Conservation (phyloP, 2,113 vertebrate species). For the Hydrochoerus hydrochaeris region DNA sequence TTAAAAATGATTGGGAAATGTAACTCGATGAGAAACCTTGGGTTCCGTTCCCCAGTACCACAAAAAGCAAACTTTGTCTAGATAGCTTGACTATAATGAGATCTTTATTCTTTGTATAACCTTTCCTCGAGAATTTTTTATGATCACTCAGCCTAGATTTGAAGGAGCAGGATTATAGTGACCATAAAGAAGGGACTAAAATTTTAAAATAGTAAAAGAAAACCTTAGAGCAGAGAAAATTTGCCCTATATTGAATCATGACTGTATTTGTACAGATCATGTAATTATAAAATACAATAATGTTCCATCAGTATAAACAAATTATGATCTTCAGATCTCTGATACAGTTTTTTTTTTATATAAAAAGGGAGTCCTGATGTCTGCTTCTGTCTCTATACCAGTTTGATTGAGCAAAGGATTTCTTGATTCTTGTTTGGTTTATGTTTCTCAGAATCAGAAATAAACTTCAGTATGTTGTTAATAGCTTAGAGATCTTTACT, state of each 20-base stretch:
- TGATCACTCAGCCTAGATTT: neutral
- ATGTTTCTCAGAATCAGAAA: neutral
- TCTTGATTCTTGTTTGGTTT: slow-evolving; percentile 3
- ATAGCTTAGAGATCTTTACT: slow-evolving; percentile 3
- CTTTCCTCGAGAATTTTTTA: slow-evolving; percentile 2
- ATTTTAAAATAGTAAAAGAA: slow-evolving; percentile 37
- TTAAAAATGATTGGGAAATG: neutral
- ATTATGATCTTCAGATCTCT: neutral
- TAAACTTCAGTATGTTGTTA: neutral
- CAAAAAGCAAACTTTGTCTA: neutral
- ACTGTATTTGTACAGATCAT: slow-evolving; percentile 1
- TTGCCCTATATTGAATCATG: neutral
- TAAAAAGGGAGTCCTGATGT: neutral
- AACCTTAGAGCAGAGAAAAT: neutral
- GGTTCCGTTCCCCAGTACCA: neutral
- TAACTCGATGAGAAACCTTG: neutral
- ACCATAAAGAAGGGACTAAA: neutral
- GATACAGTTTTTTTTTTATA: slow-evolving; percentile 34
- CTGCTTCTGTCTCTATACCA: neutral
- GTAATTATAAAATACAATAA: neutral
- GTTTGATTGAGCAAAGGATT: neutral
- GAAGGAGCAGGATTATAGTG: neutral
- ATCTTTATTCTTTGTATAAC: neutral
- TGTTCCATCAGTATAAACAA: neutral
- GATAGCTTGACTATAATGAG: neutral